Percentiles rank a stretch among this genome's conserved stretches.
phyloP scores from a whole-genome alignment of 2,113 vertebrate species.

The Colaptes auratus region DNA sequence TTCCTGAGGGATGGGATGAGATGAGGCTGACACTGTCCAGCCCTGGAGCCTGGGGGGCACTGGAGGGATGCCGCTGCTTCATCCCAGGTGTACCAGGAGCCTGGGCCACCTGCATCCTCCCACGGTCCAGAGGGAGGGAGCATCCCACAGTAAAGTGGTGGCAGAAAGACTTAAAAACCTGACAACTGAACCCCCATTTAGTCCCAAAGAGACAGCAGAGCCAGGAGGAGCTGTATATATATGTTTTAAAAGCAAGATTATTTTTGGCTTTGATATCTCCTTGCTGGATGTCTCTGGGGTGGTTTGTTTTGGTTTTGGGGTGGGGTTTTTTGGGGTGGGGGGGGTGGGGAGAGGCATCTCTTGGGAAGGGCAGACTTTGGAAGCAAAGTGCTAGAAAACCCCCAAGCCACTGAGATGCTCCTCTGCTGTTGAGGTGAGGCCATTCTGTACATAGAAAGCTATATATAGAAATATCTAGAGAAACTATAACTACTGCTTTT shows the following conservation, averaged over 20 bases:
- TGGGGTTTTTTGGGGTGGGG: no score
- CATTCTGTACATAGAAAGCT: conserved; percentile 58
- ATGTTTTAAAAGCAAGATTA: background rate
- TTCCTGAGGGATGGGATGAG: background rate
- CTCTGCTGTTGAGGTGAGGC: background rate
- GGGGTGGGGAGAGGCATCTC: background rate
- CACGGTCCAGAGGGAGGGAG: background rate
- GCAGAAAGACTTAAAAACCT: background rate
- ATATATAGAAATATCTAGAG: conserved; percentile 56
- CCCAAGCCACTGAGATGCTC: background rate
- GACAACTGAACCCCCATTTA: background rate
- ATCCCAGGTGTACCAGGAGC: background rate
- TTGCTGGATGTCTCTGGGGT: conserved; percentile 24
- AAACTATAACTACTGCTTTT: conserved; percentile 48
- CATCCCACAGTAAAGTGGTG: background rate
- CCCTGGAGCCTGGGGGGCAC: background rate
- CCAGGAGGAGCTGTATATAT: conserved; percentile 19
- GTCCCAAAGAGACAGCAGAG: background rate
- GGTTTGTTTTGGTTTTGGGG: background rate
- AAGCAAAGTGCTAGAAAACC: conserved; percentile 42
- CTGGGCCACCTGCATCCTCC: background rate
- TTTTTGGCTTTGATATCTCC: background rate
- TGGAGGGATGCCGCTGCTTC: background rate
- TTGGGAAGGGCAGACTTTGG: conserved; percentile 27
- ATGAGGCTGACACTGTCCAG: background rate